phyloP scores from a whole-genome alignment of 2,797 vertebrate species.

The Moxostoma hubbsi region DNA sequence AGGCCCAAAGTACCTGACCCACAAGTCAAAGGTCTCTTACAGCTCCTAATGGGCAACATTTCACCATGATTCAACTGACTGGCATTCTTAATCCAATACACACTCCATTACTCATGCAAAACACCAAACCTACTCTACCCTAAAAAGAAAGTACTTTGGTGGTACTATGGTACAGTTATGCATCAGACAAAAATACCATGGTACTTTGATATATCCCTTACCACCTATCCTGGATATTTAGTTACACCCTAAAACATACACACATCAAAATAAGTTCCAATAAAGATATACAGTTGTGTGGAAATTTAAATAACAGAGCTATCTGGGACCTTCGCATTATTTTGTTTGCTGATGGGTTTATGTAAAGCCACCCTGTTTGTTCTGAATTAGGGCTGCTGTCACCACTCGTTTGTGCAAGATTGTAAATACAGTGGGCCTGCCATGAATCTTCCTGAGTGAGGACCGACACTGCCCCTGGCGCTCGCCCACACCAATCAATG shows the following conservation, averaged over 20 bases:
- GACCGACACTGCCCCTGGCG: constrained; percentile 55
- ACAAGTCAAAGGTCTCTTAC: constrained; percentile 42
- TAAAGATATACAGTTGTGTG: too few relatives aligned
- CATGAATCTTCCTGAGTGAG: constrained; percentile 65
- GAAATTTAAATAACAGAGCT: constrained; percentile 26
- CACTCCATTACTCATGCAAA: constrained; percentile 11
- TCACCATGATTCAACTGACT: constrained; percentile 14
- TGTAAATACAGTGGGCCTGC: constrained; percentile 69
- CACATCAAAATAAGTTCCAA: too few relatives aligned
- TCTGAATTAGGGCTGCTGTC: constrained; percentile 55
- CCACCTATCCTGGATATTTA: too few relatives aligned
- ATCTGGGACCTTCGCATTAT: constrained; percentile 20
- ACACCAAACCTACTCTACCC: neutral
- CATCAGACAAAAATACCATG: too few relatives aligned
- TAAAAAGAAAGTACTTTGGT: too few relatives aligned
- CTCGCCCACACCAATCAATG: constrained; percentile 70
- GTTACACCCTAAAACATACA: too few relatives aligned
- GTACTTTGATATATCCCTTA: too few relatives aligned
- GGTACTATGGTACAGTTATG: too few relatives aligned
- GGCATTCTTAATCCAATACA: constrained; percentile 45
- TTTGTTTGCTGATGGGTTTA: constrained; percentile 31
- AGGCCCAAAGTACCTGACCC: constrained; percentile 30
- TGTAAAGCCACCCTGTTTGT: constrained; percentile 39
- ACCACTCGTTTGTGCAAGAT: constrained; percentile 67
- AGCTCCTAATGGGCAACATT: constrained; percentile 21